These are phyloP conservation scores for Trissolcus basalis DNA, from an alignment of 1,140 invertebrate genomes.

Conservation along the genomic window DNA sequence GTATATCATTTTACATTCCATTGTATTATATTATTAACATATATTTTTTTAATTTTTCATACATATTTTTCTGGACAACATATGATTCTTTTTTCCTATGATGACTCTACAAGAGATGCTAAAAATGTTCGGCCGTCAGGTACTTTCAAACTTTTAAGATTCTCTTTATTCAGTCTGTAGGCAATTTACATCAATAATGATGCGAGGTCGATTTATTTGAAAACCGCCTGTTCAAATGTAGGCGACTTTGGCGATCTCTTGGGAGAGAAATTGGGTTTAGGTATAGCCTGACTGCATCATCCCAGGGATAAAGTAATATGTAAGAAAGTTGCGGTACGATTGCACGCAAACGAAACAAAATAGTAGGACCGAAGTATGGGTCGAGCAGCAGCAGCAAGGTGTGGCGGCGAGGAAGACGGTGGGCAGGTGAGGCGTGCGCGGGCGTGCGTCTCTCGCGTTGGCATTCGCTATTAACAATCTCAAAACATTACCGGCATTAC, in stretches of 20 bases:
- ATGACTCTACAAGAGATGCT: too few relatives aligned
- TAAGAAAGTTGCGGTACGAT: constrained; percentile 38
- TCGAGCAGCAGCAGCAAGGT: constrained; percentile 50
- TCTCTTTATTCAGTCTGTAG: too few relatives aligned
- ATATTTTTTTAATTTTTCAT: too few relatives aligned
- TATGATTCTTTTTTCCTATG: too few relatives aligned
- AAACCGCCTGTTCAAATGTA: constrained; percentile 33
- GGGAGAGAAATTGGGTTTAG: constrained; percentile 26
- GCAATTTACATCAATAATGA: too few relatives aligned
- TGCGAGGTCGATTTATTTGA: constrained; percentile 44
- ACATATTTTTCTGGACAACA: too few relatives aligned
- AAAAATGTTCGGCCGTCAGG: too few relatives aligned
- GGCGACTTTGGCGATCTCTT: constrained; percentile 26
- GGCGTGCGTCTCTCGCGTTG: constrained; percentile 54
- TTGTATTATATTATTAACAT: too few relatives aligned
- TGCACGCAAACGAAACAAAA: constrained; percentile 43
- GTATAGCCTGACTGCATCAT: constrained; percentile 30
- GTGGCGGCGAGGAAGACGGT: constrained; percentile 41
- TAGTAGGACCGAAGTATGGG: constrained; percentile 36
- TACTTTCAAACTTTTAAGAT: too few relatives aligned
- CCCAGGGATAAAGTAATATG: constrained; percentile 42
- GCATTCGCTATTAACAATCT: constrained; percentile 62
- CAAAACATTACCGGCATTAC: constrained; percentile 51
- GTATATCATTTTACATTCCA: too few relatives aligned
- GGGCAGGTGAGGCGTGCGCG: constrained; percentile 60